A percentile compares a stretch with the other conserved stretches of the same genome.
These are phyloP conservation scores for Zoanthus solanderi DNA, from an alignment of 92 coral and sea anemone species.

Conservation along the genomic window DNA sequence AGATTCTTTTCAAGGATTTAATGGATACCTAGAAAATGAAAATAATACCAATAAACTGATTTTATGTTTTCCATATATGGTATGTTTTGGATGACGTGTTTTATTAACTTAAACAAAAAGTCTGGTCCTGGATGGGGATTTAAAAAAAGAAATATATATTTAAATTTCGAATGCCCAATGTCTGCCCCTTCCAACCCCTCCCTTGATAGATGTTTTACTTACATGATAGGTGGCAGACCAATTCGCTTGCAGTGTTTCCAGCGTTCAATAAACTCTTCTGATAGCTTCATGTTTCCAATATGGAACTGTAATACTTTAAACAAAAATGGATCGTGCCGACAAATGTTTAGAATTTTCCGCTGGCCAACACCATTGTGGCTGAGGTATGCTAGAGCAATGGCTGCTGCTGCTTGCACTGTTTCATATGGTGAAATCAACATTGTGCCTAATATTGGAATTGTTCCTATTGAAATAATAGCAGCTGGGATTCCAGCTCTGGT, in stretches of 20 bases:
- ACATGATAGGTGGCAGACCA: conserved; percentile 94
- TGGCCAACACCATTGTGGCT: conserved; percentile 94
- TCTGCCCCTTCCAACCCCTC: too few species aligned
- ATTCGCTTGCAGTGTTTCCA: conserved; percentile 96
- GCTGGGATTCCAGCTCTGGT: conserved; percentile 98
- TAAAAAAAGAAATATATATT: too few species aligned
- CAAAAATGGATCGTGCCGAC: conserved; percentile 92
- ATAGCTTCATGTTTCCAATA: conserved; percentile 92
- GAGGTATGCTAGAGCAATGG: conserved; percentile 93
- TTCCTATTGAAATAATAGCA: conserved; percentile 93
- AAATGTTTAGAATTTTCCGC: conserved; percentile 87
- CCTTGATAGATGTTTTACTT: conserved; percentile 21
- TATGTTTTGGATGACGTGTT: too few species aligned
- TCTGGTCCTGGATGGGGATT: too few species aligned
- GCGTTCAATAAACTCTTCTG: conserved; percentile 93
- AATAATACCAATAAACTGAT: too few species aligned
- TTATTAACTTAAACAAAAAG: too few species aligned
- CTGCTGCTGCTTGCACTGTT: conserved; percentile 89
- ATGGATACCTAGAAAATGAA: too few species aligned
- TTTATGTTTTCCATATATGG: too few species aligned
- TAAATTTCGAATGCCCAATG: too few species aligned
- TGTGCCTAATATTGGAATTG: conserved; percentile 76
- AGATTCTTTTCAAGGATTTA: too few species aligned
- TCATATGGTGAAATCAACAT: conserved; percentile 86
- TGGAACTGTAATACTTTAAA: conserved; percentile 87